phyloP scores from a whole-genome alignment of 2,113 vertebrate genomes.

The Ochotona curzoniae region DNA sequence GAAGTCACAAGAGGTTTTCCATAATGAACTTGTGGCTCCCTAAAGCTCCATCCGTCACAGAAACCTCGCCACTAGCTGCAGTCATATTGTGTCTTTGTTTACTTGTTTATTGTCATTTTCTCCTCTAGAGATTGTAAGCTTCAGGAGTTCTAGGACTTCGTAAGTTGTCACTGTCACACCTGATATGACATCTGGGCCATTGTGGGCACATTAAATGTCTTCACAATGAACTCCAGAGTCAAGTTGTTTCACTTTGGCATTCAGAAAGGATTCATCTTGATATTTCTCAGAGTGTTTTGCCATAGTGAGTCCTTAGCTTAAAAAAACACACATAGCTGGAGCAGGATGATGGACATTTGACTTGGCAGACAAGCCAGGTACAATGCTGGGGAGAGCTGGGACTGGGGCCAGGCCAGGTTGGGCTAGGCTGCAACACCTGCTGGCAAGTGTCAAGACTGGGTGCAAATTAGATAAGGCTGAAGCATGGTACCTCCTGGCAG shows the following conservation, averaged over 20 bases:
- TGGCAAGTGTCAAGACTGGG: no score
- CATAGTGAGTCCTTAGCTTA: neutral
- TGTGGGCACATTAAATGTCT: neutral
- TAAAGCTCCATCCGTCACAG: neutral
- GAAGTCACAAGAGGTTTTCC: neutral
- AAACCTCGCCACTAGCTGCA: neutral
- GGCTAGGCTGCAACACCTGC: no score
- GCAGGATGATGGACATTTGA: no score
- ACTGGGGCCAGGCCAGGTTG: no score
- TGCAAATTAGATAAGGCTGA: no score
- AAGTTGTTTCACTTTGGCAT: neutral
- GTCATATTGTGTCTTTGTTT: neutral
- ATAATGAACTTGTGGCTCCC: neutral
- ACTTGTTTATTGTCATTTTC: neutral
- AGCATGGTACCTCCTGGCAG: no score
- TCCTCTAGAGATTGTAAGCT: neutral
- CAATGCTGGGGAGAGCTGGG: no score
- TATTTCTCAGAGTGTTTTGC: neutral
- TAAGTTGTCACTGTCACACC: neutral
- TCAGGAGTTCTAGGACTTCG: neutral
- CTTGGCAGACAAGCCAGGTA: no score
- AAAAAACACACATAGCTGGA: neutral
- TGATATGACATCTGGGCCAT: neutral
- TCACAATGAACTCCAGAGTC: neutral
- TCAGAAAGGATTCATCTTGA: neutral